Percentiles rank a stretch among this genome's conserved stretches.
phyloP scores from a whole-genome alignment of 2,797 vertebrate species.

The Anas georgica region DNA sequence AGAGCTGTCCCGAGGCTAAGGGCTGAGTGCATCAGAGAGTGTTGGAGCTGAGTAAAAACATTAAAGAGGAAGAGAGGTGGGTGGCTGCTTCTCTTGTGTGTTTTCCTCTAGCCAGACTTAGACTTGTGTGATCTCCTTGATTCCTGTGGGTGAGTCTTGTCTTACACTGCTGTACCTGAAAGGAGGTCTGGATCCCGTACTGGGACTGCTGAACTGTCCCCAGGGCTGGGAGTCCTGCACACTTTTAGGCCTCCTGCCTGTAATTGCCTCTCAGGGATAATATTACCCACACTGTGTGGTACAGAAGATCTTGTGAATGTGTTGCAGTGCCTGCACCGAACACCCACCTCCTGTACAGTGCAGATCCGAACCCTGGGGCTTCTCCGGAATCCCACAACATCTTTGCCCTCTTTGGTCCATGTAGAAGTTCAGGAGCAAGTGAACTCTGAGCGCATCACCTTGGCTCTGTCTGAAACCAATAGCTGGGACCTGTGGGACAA shows the following conservation, averaged over 20 bases:
- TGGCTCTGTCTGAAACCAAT: background rate
- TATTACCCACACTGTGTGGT: fast-evolving
- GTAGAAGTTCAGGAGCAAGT: background rate
- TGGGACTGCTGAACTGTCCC: background rate
- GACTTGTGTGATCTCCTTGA: background rate
- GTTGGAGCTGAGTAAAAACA: background rate
- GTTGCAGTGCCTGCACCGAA: background rate
- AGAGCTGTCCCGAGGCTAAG: background rate
- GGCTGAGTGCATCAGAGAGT: background rate
- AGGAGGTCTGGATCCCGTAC: background rate
- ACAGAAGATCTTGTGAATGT: background rate
- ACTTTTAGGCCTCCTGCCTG: fast-evolving
- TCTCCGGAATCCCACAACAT: background rate
- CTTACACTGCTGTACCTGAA: fast-evolving
- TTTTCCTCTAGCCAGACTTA: background rate
- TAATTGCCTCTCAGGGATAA: background rate
- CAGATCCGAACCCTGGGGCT: background rate
- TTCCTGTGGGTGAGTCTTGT: background rate
- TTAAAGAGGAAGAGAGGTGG: background rate
- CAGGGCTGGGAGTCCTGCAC: background rate
- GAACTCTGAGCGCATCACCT: background rate
- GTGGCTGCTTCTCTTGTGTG: background rate
- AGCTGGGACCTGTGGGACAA: background rate
- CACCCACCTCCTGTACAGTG: background rate
- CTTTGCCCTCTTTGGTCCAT: background rate